Evolutionary conservation across 1,140 invertebrate genomes (phyloP), one percentile per base, ranked within the genome.

Genomic region (Drosophila ogumai): DNA sequence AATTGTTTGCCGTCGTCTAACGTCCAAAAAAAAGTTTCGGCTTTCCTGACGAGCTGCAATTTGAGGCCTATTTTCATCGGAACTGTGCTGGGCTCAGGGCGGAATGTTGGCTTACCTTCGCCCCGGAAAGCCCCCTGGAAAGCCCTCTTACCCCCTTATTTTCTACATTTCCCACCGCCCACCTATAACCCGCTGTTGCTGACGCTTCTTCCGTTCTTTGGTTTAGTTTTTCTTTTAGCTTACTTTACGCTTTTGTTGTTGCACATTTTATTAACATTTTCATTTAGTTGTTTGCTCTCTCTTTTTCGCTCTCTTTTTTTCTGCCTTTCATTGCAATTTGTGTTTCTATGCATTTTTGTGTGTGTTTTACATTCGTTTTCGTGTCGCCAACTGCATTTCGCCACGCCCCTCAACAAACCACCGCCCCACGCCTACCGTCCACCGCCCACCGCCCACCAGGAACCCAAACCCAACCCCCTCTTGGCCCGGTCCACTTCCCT

Each of bases 201-300:
- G 82, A 80, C 72, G 85, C 85, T 88, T 88, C 85, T 90, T 90
- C 85, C 85, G 84, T 90, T 88, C 58, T 75, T 63, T 84, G 81
- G 85, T 88, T 90, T 81, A 84, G 84, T 88, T 88, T 87, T 87
- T 84, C 80, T 80, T 82, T 88, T 80, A 79, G 84, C 85, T 90
- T 88, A 84, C 76, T 84, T 84, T 76, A 63, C 60, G 50, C 77
- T 78, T 79, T 75, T 79, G 36, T 80, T 84, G 69, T 75, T 82
- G 81, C 84, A 88, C 84, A 88, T 88, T 88, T 90, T 88, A 90
- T 88, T 88, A 88, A 88, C 84, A 88, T 88, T 88, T 88, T 90
- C 84, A 88, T 88, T 88, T 88, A 87, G 84, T 79, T 79, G 75
- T 55, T 41, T 64, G 34, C 55, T 40, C 55, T 46, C 49, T 43